These are phyloP conservation scores for Anguilla marmorata DNA, from an alignment of 2,797 vertebrate species.

Conservation along the genomic window DNA sequence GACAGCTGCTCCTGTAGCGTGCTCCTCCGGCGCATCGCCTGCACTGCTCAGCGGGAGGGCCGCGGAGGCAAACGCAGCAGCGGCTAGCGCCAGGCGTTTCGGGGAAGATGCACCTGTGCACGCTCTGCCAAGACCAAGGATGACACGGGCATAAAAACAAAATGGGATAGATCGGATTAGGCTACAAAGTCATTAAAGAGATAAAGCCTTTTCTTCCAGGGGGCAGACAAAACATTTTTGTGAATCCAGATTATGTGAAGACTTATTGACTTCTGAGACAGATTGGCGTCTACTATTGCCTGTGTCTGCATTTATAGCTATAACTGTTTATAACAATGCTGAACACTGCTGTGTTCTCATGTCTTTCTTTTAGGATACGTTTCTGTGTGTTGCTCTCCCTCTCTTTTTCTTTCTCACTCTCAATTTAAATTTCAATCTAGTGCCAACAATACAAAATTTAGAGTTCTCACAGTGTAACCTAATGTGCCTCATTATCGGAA, in stretches of 20 bases:
- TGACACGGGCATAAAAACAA: neutral
- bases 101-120: neutral
- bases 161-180: neutral
- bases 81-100: neutral
- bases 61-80: neutral
- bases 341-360: neutral
- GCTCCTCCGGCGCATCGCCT: too few relatives aligned
- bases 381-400: neutral
- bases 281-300: neutral
- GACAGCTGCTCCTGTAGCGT: neutral
- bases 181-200: neutral
- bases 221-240: neutral
- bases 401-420: neutral
- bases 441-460: neutral
- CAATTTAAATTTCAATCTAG: neutral
- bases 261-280: neutral
- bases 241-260: neutral
- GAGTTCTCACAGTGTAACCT: neutral
- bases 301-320: neutral
- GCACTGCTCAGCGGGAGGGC: neutral
- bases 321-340: neutral
- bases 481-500: neutral
- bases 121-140: neutral
- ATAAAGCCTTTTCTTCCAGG: neutral
- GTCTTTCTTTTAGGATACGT: neutral